phyloP scores from a whole-genome alignment of 2,888 invertebrate species.

The Frankliniella fusca region DNA sequence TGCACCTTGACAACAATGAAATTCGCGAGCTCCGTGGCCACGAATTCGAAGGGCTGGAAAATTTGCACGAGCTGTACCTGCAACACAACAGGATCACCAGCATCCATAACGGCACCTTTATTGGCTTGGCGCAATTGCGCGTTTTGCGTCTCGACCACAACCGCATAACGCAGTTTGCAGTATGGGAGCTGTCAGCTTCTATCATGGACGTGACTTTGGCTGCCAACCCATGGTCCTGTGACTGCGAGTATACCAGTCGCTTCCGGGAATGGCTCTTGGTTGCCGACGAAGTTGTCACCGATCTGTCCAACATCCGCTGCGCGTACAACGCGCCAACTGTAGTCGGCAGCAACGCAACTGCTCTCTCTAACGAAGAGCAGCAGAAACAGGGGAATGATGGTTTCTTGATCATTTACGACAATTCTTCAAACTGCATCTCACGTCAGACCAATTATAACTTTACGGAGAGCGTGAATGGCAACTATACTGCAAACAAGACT shows the following conservation, averaged over 20 bases:
- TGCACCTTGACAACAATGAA: slow-evolving; percentile 72
- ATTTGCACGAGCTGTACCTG: slow-evolving; percentile 65
- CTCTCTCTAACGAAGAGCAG: slow-evolving; percentile 53
- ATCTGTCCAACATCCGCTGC: slow-evolving; percentile 63
- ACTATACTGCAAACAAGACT: slow-evolving; percentile 63
- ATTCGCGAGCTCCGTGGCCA: slow-evolving; percentile 66
- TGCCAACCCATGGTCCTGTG: slow-evolving; percentile 77
- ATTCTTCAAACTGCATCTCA: slow-evolving; percentile 50
- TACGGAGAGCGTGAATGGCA: slow-evolving; percentile 47
- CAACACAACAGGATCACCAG: slow-evolving; percentile 67
- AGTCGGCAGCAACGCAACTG: slow-evolving; percentile 44
- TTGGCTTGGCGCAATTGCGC: slow-evolving; percentile 60
- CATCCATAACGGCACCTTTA: slow-evolving; percentile 69
- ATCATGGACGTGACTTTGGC: slow-evolving; percentile 61
- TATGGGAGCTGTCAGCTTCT: slow-evolving; percentile 64
- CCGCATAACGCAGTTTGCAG: slow-evolving; percentile 61
- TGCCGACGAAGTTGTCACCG: slow-evolving; percentile 60
- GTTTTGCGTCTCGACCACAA: slow-evolving; percentile 69
- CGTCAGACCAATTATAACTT: slow-evolving; percentile 56
- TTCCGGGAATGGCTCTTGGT: slow-evolving; percentile 72
- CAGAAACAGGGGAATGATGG: slow-evolving; percentile 34
- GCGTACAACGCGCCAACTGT: slow-evolving; percentile 54
- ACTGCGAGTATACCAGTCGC: slow-evolving; percentile 71
- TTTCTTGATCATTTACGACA: slow-evolving; percentile 50
- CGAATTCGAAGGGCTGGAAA: slow-evolving; percentile 74